phyloP scores from a whole-genome alignment of 2,888 invertebrate species.

The Pammene aurita region DNA sequence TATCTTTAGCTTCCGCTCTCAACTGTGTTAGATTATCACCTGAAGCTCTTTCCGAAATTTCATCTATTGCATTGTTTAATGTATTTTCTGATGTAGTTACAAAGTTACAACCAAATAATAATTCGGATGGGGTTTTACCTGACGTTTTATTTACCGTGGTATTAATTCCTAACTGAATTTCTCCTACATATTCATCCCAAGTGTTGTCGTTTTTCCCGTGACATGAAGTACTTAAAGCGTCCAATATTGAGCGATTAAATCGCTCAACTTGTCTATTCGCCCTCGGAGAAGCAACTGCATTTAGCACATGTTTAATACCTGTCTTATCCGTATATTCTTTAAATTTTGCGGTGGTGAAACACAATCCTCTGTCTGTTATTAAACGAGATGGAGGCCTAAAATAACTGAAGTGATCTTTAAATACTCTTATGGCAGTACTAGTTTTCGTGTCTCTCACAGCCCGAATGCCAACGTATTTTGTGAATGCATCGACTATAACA shows the following conservation, averaged over 20 bases:
- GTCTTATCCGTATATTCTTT: background rate
- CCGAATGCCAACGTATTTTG: background rate
- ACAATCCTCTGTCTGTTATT: background rate
- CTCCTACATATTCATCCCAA: slow-evolving; percentile 42
- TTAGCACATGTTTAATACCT: background rate
- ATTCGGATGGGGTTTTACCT: slow-evolving; percentile 43
- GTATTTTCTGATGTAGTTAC: background rate
- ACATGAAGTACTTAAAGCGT: background rate
- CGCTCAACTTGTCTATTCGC: slow-evolving; percentile 15
- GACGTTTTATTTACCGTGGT: slow-evolving; percentile 40
- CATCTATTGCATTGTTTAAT: background rate
- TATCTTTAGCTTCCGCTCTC: background rate
- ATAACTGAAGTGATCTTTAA: slow-evolving; percentile 12
- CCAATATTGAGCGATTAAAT: background rate
- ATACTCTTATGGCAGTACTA: background rate
- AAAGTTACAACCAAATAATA: slow-evolving; percentile 43
- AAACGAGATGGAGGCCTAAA: background rate
- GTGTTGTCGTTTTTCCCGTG: background rate
- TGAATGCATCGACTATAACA: slow-evolving; percentile 1
- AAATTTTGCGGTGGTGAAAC: slow-evolving; percentile 7
- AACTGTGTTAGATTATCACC: background rate
- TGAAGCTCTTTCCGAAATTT: background rate
- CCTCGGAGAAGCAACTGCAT: slow-evolving; percentile 12
- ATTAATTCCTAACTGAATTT: slow-evolving; percentile 44
- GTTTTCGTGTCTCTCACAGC: background rate